phyloP scores from a whole-genome alignment of 2,888 invertebrate species.

The Gryllus longicercus region DNA sequence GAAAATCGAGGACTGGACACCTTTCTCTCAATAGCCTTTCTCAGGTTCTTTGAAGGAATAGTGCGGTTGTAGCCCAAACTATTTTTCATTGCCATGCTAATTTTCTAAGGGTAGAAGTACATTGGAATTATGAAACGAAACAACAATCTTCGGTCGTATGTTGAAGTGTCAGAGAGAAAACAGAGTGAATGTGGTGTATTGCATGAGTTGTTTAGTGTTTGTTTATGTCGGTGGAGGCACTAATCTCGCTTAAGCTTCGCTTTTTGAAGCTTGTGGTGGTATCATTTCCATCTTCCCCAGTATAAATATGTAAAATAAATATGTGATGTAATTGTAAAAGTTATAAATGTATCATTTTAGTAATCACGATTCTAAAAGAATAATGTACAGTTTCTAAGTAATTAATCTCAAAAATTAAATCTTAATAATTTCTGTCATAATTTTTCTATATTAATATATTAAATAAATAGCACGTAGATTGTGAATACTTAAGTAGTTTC shows the following conservation, averaged over 20 bases:
- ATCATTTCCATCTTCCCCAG: not conserved
- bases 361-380: not conserved
- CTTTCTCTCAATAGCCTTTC: too few species aligned
- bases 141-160: too few species aligned
- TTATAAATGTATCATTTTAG: not conserved
- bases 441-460: not conserved
- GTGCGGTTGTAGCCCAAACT: too few species aligned
- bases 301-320: not conserved
- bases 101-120: too few species aligned
- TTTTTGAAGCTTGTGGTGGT: slow-evolving; percentile 20
- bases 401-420: not conserved
- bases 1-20: too few species aligned
- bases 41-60: too few species aligned
- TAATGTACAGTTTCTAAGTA: not conserved
- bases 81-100: too few species aligned
- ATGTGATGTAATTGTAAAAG: not conserved
- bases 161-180: too few species aligned
- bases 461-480: not conserved
- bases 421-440: slow-evolving; percentile 24
- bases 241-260: slow-evolving; percentile 21
- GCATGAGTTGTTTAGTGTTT: not conserved
- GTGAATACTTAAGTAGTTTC: slow-evolving; percentile 21
- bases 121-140: too few species aligned
- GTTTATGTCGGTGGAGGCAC: not conserved
- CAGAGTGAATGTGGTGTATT: not conserved